Evolutionary conservation across 2,888 invertebrate species (phyloP), one percentile per base, ranked within the genome.

Genomic region (Charanyca ferruginea): DNA sequence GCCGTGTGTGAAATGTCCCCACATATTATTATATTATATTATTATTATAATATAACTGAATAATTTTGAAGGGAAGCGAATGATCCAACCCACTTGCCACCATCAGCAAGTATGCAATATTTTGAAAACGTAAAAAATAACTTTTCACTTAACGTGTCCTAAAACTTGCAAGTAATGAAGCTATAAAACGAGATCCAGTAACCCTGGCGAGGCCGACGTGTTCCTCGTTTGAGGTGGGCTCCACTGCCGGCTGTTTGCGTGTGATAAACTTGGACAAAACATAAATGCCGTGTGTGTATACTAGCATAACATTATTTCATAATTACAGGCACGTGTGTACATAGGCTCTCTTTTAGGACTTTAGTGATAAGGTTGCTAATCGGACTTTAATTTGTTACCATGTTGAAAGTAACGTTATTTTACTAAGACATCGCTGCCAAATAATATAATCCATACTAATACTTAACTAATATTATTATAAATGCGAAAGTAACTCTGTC

Each of bases 271-370:
- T 66, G 66, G 67, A 63, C 64, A 59, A 32, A 59, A 45, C 70
- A 35, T 48, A 35, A 65, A 65, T 49, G 20, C 47, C 35, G 42
- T 45, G 45, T 18, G 70, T 68, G 71, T 68, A 61, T 64, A 35
- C 71, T 51, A 55, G 64, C 71, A 68, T 74, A 75, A 75, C 57
- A 75, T 81, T 81, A 79, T 75, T 79, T 64, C 75, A 62, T 71
- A 58, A 79, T 79, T 75, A 81, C 53, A 44, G 47, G 20, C 53
- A 48, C 49, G 25, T 11, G 47, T 42, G 18, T 52, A 64, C 44
- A 25, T 5, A 28, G 25, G 41, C 28, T 61, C 47, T 47, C 45
- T 64, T 60, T 57, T 23, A 54, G 32, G 22, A 23, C 42, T 67
- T 42, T 35, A 11, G 45, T 22, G 16, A 32, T 35, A 23, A 9